Evolutionary conservation across 2,113 vertebrate species (phyloP).

Genomic region (Pelvicachromis taeniatus): DNA sequence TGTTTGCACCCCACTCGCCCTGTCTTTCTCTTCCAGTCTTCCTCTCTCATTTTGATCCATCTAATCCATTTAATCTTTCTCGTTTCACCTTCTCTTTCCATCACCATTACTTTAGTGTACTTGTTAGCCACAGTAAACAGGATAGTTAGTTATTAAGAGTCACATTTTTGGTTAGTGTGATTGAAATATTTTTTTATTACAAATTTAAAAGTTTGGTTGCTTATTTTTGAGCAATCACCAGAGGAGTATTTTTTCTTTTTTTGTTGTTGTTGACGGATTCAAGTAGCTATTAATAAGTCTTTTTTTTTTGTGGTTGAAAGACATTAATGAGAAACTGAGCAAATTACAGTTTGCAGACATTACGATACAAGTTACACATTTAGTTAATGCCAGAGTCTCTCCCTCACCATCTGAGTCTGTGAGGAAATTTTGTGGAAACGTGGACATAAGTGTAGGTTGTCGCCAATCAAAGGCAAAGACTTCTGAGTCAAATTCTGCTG

Average conservation of each 20-base stretch:
- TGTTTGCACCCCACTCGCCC: neutral
- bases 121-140: neutral
- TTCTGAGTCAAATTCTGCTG: neutral
- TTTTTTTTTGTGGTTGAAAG: neutral
- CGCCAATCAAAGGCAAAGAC: neutral
- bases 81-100: neutral
- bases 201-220: neutral
- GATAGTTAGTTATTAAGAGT: neutral
- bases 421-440: neutral
- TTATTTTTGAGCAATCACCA: neutral
- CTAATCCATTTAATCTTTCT: neutral
- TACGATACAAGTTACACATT: neutral
- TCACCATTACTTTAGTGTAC: neutral
- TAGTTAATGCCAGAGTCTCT: neutral
- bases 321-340: neutral
- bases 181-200: neutral
- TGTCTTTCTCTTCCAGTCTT: neutral
- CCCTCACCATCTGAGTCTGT: neutral
- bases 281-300: neutral
- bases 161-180: neutral
- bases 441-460: neutral
- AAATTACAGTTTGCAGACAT: neutral
- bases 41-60: neutral
- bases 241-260: neutral
- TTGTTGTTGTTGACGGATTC: neutral